A percentile compares a stretch with the other conserved stretches of the same genome.
Evolutionary conservation across 2,888 invertebrate species (phyloP).

Genomic region (Leptodirus hochenwartii): DNA sequence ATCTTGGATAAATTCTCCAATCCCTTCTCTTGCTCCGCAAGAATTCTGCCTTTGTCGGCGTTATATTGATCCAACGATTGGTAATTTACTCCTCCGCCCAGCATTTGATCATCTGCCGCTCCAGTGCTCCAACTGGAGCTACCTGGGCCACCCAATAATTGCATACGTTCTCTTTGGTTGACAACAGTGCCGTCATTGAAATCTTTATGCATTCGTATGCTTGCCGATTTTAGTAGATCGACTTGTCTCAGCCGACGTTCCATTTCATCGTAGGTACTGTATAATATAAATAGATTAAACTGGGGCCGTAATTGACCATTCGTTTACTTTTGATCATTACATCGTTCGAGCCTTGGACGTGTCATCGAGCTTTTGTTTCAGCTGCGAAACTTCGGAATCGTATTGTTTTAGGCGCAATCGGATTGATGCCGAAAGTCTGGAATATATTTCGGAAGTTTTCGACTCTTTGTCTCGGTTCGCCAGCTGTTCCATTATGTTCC

Average conservation of each 20-base stretch:
- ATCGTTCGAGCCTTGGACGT: slow-evolving; percentile 27
- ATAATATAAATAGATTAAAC: too few relatives aligned
- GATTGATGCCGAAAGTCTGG: slow-evolving; percentile 37
- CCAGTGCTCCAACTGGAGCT: slow-evolving; percentile 29
- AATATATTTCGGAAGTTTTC: slow-evolving; percentile 34
- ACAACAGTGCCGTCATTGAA: slow-evolving; percentile 23
- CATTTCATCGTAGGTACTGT: slow-evolving; percentile 41
- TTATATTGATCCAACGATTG: too few relatives aligned
- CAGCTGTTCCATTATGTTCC: slow-evolving; percentile 42
- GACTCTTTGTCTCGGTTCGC: slow-evolving; percentile 33
- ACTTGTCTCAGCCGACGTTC: slow-evolving; percentile 40
- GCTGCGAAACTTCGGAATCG: slow-evolving; percentile 35
- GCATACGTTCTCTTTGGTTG: slow-evolving; percentile 14
- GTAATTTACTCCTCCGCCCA: slow-evolving; percentile 6
- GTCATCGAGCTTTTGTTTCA: slow-evolving; percentile 35
- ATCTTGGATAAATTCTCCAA: slow-evolving; percentile 56
- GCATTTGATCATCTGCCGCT: slow-evolving; percentile 25
- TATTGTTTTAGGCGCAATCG: slow-evolving; percentile 42
- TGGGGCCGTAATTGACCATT: too few relatives aligned
- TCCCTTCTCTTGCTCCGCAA: slow-evolving; percentile 64
- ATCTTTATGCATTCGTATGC: slow-evolving; percentile 34
- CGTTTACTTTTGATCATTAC: too few relatives aligned
- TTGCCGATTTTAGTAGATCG: slow-evolving; percentile 39
- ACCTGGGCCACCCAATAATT: slow-evolving; percentile 22
- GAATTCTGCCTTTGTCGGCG: too few relatives aligned